A percentile compares a stretch with the other conserved stretches of the same genome.
Evolutionary conservation across 2,113 vertebrate genomes (phyloP).

Genomic region (Platichthys stellatus): DNA sequence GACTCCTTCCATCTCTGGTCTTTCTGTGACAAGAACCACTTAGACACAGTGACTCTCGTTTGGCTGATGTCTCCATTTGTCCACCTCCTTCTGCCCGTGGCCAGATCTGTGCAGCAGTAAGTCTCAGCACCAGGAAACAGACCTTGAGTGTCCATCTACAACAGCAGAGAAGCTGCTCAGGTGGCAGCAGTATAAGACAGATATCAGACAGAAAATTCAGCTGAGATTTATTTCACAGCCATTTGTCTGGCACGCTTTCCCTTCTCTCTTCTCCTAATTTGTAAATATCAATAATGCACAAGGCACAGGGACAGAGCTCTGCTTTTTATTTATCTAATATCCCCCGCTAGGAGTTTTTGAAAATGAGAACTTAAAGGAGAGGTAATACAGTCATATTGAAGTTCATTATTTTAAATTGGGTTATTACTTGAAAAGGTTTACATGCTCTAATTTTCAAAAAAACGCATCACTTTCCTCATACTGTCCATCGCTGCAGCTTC

Average conservation of each 20-base stretch:
- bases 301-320: no score
- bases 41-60: conserved; percentile 4
- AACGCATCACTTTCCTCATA: no score
- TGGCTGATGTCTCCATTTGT: conserved; percentile 10
- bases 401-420: no score
- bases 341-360: no score
- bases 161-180: conserved; percentile 24
- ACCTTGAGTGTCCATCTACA: background rate
- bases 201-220: conserved; percentile 29
- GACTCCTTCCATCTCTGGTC: background rate
- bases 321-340: no score
- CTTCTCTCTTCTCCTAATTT: conserved; percentile 10
- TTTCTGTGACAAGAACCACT: background rate
- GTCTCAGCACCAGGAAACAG: conserved; percentile 3
- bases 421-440: no score
- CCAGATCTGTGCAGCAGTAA: conserved; percentile 10
- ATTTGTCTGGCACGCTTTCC: background rate
- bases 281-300: background rate
- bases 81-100: conserved; percentile 3
- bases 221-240: conserved; percentile 30
- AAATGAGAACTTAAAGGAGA: no score
- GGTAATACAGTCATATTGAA: no score
- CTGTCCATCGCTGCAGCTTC: no score
- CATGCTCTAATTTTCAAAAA: no score
- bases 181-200: conserved; percentile 11